Evolutionary conservation across 2,797 vertebrate species (phyloP), one percentile per base, ranked within the genome.

Genomic region (Gila robusta): DNA sequence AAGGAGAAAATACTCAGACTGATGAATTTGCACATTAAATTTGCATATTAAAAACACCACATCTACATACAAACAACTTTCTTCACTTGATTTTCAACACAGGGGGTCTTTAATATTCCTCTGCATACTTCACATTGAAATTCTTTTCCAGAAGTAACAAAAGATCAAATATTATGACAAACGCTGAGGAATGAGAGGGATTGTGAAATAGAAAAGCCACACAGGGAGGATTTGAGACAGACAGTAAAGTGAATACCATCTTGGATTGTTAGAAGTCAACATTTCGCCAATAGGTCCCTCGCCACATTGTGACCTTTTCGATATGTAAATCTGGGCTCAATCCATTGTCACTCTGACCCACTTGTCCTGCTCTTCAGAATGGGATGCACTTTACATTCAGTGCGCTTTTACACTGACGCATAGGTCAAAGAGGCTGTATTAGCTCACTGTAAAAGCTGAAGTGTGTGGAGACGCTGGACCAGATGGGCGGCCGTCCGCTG

Each of bases 271-370:
- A 93, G 88, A 92, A 92, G 91, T 91, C 92, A 94, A 92, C 94
- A 94, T 94, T 94, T 95, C 89, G 91, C 92, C 91, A 94, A 93
- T 91, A 93, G 94, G 92, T 94, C 93, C 94, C 94, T 92, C 93
- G 92, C 90, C 93, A 91, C 93, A 90, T 87, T 91, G 87, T 95
- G 94, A 95, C 94, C 94, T 95, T 95, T 95, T 91, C 91, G 87
- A 93, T 95, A 93, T 95, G 95, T 95, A 95, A 95, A 94, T 94
- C 91, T 64, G 86, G 92, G 91, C 90, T 93, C 91, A 89, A 93
- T 93, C 94, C 93, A 94, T 95, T 95, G 93, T 94, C 94, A 92
- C 91, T 47, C 88, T 93, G 88, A 94, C 92, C 93, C 78, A 72
- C 67, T 82, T 81, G 71, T 79, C 67, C 32, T n/a, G 80, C 79